Base-by-base conservation (phyloP, 2,113 vertebrate species). In the Tragulus kanchil region DNA sequence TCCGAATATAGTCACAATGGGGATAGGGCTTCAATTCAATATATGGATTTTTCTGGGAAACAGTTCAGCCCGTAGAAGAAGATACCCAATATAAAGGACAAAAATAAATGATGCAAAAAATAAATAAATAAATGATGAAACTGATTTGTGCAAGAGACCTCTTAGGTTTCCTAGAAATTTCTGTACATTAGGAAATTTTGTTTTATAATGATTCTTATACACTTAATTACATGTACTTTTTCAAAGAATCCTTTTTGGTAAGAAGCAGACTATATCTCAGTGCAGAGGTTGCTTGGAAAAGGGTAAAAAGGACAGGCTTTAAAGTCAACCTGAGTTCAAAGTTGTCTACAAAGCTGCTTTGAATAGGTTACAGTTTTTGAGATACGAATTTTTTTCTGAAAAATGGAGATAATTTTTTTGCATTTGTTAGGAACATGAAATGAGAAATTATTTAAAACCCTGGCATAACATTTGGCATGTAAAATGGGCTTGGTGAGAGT, bases 391-490 rank as follows among this genome's bases (percentile, higher is more conserved):
- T 78, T 78, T 28, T 97, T 86, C 21, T 85, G 16, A 93, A 91
- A 89, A 94, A 45, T 73, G 71, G 75, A 83, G 69, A 56, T 78
- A 64, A 19, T 82, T 56, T 96, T 36, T 95, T 48, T 94, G 19
- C 64, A 69, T 94, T 77, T 90, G 87, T 87, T 71, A 58, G 58
- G 65, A 84, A 95, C 79, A 91, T 73, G 83, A 89, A 89, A 45
- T 75, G 42, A 83, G 81, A 36, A 94, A 54, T 87, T n/a, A n/a
- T 52, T 61, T 78, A 78, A 89, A 94, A 89, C 10, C 16, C 54
- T 81, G 62, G 45, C 21, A 14, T 89, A 79, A 89, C 36, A 61
- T 36, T 94, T 92, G 75, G 71, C 87, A 84, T 2, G 17, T 36
- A 88, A 45, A 94, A 89, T 78, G 61, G 87, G 21, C 31, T 93